Evolutionary conservation across 2,113 vertebrate species (phyloP), one percentile per base, ranked within the genome.

Genomic region (Irena cyanogastra): DNA sequence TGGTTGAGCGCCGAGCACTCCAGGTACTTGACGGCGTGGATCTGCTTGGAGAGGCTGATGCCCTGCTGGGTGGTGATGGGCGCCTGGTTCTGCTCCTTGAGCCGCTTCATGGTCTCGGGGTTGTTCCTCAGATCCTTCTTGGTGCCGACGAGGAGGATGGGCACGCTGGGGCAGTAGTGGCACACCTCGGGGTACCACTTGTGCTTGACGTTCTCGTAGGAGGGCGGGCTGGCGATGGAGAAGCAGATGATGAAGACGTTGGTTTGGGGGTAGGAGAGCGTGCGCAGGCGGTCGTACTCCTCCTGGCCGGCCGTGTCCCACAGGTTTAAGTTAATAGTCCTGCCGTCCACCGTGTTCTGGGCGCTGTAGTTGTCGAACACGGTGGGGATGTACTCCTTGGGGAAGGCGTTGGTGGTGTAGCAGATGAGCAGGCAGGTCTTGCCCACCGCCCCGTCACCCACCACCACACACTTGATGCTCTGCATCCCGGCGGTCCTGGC

Each of bases 181-280:
- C 98, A 98, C 76, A 99, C 99, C 97, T 99, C 99, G 0, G 99
- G 99, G 70, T 99, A 98, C 99, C 99, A 99, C 97, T 99, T 99
- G 98, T 99, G 99, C 96, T 98, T 98, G 96, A 99, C 97, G 22
- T 99, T 99, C 98, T 99, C 99, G 1, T 99, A 99, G 92, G 99
- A 99, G 27, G 99, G 98, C 0, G 99, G 99, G 96, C 99, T 99
- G 89, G 99, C 98, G 57, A 99, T 99, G 97, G 99, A 99, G 98
- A 99, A 99, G 97, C 99, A 99, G 98, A 99, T 98, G 98, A 99
- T 97, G 86, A 99, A 99, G 97, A 99, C 99, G 60, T 99, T 99
- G 97, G 99, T 99, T 97, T 99, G 99, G 5, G 99, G 99, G 91
- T 99, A 99, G 90, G 99, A 99, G 19, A 99, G 98, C 21, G 99